phyloP scores from a whole-genome alignment of 2,797 vertebrate species.

The Notoglanidium macrostoma region DNA sequence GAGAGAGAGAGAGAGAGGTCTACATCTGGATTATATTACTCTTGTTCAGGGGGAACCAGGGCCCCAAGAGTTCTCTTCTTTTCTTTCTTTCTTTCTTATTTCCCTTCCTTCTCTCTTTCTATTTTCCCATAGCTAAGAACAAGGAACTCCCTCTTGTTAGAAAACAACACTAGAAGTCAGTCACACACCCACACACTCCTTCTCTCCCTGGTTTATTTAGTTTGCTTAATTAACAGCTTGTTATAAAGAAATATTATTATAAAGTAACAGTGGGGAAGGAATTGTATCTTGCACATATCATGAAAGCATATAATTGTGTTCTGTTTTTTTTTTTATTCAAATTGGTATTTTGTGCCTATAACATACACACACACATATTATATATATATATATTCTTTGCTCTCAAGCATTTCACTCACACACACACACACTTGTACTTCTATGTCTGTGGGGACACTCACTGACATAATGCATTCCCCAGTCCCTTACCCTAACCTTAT shows the following conservation, averaged over 20 bases:
- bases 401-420: slow-evolving; percentile 35
- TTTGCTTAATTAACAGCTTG: slow-evolving; percentile 76
- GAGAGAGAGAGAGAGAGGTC: slow-evolving; percentile 42
- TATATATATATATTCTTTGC: neutral
- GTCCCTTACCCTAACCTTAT: no score
- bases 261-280: neutral
- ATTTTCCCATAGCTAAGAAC: slow-evolving; percentile 41
- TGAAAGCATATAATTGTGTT: neutral
- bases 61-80: slow-evolving; percentile 58
- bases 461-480: no score
- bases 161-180: slow-evolving; percentile 56
- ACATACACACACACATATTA: slow-evolving; percentile 36
- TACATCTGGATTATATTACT: slow-evolving; percentile 60
- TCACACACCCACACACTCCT: slow-evolving; percentile 52
- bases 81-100: slow-evolving; percentile 44
- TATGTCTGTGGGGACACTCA: no score
- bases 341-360: slow-evolving; percentile 19
- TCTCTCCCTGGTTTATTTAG: slow-evolving; percentile 54
- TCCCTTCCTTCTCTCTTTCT: slow-evolving; percentile 21
- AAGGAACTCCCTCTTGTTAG: slow-evolving; percentile 53
- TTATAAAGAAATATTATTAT: slow-evolving; percentile 52
- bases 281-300: slow-evolving; percentile 36
- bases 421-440: no score
- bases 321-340: neutral
- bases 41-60: slow-evolving; percentile 49